These are phyloP conservation scores for Slavum lentiscoides DNA, from an alignment of 2,888 invertebrate genomes.

Conservation along the genomic window DNA sequence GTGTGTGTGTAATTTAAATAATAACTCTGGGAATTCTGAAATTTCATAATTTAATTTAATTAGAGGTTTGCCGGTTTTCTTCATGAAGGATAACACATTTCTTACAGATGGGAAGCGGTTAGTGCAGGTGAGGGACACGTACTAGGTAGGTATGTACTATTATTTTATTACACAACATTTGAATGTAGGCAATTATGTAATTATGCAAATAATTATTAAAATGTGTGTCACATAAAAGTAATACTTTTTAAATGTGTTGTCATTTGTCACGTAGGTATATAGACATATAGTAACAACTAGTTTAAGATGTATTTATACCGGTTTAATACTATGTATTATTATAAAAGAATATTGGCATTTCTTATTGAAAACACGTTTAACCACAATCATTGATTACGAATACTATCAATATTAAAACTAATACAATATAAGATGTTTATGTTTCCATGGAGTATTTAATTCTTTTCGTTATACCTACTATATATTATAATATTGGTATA, in stretches of 20 bases:
- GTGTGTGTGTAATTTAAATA: too few relatives aligned
- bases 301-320: background rate
- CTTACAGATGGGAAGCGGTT: background rate
- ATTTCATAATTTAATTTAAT: too few relatives aligned
- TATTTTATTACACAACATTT: constrained; percentile 10
- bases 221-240: constrained; percentile 24
- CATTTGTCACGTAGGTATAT: background rate
- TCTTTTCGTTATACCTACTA: background rate
- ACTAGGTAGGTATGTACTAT: background rate
- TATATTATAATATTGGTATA: background rate
- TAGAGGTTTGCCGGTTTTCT: too few relatives aligned
- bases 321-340: constrained; percentile 1
- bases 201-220: constrained; percentile 16
- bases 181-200: background rate
- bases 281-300: background rate
- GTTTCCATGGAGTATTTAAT: background rate
- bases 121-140: background rate
- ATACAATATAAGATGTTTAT: background rate
- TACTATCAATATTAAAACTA: too few relatives aligned
- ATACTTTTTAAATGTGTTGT: background rate
- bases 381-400: constrained; percentile 2
- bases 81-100: too few relatives aligned
- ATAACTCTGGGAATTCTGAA: too few relatives aligned
- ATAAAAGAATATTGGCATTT: background rate
- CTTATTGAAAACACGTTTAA: background rate